Evolutionary conservation across 2,113 vertebrate species (phyloP), one percentile per base, ranked within the genome.

Genomic region (Phocoena phocoena): DNA sequence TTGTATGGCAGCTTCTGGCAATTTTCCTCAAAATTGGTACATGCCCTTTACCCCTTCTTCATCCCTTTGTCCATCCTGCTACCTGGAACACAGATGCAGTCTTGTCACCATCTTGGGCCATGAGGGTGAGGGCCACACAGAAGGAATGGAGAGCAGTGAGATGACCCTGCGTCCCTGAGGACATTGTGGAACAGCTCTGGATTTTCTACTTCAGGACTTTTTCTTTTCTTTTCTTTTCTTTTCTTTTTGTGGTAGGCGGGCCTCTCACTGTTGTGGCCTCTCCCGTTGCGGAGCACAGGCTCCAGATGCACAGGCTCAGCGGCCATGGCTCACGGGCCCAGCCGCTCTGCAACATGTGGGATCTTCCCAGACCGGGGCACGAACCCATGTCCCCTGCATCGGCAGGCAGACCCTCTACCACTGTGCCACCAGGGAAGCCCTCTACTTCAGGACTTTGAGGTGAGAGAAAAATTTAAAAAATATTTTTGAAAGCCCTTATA

Each of bases 401-500:
- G 9, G 44, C 44, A 11, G 9, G 44, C 44, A 8, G 44, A 47
- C 44, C 44, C 44, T 47, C 44, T 10, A 47, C 44, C 44, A 47
- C 44, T 47, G 44, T 11, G 44, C 44, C 44, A 47, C 44, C 44
- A 47, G 10, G 44, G 10, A 47, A 47, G 44, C 44, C 44, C 44
- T 84, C 55, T n/a, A 77, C 60, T 44, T 88, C 6, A 88, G 63
- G 44, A 79, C 17, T 95, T 68, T 18, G 8, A 53, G 38, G 5
- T 53, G 18, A 90, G 36, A 92, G 38, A 76, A 68, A 95, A 85
- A 68, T 84, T 15, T 53, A 0, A 67, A 77, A 25, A 36, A 17
- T 70, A 71, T 90, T 82, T 8, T 80, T 90, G 80, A 86, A 90
- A 68, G 10, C 25, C 20, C 70, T 87, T 86, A 33, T 26, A 90